Evolutionary conservation across 2,113 vertebrate genomes (phyloP), one percentile per base, ranked within the genome.

Genomic region (Terrapene triunguis): DNA sequence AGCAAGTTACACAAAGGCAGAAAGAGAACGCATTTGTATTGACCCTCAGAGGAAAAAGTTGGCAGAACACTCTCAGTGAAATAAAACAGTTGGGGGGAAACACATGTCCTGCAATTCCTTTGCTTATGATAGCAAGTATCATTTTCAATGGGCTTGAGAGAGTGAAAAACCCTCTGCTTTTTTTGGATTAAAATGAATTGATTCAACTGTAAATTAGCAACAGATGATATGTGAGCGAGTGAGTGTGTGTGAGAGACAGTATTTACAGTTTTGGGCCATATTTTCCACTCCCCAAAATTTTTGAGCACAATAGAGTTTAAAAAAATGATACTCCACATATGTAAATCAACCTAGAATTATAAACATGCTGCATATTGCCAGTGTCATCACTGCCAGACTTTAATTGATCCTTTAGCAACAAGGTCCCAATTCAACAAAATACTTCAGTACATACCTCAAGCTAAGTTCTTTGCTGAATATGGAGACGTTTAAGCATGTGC

Each of bases 171-270:
- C 38, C 48, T 96, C 89, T 94, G 94, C 89, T 97, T 89, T 6
- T 91, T 96, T 96, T 90, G 94, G 95, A 97, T 96, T 94, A 48
- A 97, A 97, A 95, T 89, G 35, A 96, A 97, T 94, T 93, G 92
- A 88, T 97, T 96, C 53, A 93, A 91, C 89, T 93, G 90, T 90
- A 95, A 97, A 89, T 97, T 94, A 96, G 84, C 81, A 97, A 89
- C 95, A 97, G 95, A 96, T 97, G 96, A 89, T 92, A 93, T 72
- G 44, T 42, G 80, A 53, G 91, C 84, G 35, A 87, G 19, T 83
- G 93, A 96, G 82, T 38, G 35, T 88, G 19, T 83, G 93, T 96
- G 82, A n/a, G 50, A 14, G 50, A 84, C 62, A 80, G 9, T 92
- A 95, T 91, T 97, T 85, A 96, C n/a, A 82, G 38, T 85, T 94